Percentiles rank a stretch among this genome's conserved stretches.
Conservation (phyloP, 2,797 vertebrate genomes). For the Anabacerthia variegaticeps region DNA sequence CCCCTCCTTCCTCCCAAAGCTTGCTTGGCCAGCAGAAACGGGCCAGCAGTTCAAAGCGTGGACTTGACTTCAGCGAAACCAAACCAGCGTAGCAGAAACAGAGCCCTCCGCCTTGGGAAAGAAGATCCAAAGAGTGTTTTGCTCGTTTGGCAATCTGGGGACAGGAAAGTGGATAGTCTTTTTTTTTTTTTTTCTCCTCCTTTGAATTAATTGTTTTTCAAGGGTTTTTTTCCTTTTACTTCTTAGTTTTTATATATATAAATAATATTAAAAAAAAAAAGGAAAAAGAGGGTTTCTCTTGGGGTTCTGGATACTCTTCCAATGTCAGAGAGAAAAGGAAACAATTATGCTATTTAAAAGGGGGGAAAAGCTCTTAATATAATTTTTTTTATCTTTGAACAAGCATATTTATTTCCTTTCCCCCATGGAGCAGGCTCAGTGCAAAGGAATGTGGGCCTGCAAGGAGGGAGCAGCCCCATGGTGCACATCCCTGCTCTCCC, state of each 20-base stretch:
- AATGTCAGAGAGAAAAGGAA: neutral
- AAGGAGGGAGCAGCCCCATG: neutral
- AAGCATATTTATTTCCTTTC: slow-evolving; percentile 59
- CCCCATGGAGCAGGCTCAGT: neutral
- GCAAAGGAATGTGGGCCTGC: neutral
- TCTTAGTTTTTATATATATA: slow-evolving; percentile 10
- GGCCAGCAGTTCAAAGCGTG: neutral
- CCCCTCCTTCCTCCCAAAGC: neutral
- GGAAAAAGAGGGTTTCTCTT: neutral
- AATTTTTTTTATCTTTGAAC: slow-evolving; percentile 3
- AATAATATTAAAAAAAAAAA: neutral
- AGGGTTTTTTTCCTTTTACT: neutral
- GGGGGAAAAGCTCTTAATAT: slow-evolving; percentile 25
- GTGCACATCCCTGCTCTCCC: neutral
- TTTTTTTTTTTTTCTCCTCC: neutral
- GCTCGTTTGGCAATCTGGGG: slow-evolving; percentile 22
- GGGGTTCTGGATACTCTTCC: neutral
- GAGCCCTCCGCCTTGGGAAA: neutral
- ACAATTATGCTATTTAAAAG: slow-evolving; percentile 16
- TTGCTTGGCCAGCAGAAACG: neutral
- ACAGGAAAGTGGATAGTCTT: neutral
- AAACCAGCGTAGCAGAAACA: neutral
- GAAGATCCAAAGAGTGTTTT: neutral
- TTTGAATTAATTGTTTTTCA: neutral
- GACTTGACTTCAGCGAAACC: neutral